Evolutionary conservation across 2,113 vertebrate genomes (phyloP).

Genomic region (Entomyzon cyanotis): DNA sequence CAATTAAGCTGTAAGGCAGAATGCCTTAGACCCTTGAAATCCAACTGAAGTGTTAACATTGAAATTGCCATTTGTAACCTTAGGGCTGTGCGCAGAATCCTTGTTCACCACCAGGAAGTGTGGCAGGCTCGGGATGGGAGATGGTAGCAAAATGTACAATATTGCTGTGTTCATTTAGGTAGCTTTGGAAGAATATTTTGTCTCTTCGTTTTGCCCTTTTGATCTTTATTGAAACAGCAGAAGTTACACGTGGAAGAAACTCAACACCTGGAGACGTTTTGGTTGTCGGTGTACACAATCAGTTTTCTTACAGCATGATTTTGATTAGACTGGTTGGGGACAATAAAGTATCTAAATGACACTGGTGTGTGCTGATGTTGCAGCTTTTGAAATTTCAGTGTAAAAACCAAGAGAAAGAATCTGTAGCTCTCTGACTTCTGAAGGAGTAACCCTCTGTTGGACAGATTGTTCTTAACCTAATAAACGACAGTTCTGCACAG

Average conservation of each 20-base stretch:
- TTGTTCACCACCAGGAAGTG: neutral
- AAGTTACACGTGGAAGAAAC: neutral
- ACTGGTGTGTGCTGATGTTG: constrained; percentile 22
- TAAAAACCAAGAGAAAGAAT: neutral
- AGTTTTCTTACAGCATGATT: constrained; percentile 46
- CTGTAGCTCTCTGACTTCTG: constrained; percentile 37
- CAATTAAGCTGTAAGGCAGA: constrained; percentile 42
- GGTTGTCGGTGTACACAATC: neutral
- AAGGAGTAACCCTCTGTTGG: constrained; percentile 20
- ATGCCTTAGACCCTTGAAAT: constrained; percentile 15
- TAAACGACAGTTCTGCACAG: constrained; percentile 68
- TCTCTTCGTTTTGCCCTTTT: constrained; percentile 24
- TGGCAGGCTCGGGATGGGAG: neutral
- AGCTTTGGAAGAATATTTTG: neutral
- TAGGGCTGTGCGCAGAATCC: constrained; percentile 4
- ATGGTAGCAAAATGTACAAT: neutral
- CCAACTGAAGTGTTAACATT: neutral
- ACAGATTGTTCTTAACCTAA: constrained; percentile 61
- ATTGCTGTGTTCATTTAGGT: constrained; percentile 46
- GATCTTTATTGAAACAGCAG: constrained; percentile 6
- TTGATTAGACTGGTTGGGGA: constrained; percentile 48
- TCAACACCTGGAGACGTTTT: neutral
- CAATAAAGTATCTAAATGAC: constrained; percentile 30
- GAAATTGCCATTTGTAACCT: constrained; percentile 19
- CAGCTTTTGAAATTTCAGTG: constrained; percentile 52